Conservation (phyloP, 2,113 vertebrate species). For the Hyaena hyaena region DNA sequence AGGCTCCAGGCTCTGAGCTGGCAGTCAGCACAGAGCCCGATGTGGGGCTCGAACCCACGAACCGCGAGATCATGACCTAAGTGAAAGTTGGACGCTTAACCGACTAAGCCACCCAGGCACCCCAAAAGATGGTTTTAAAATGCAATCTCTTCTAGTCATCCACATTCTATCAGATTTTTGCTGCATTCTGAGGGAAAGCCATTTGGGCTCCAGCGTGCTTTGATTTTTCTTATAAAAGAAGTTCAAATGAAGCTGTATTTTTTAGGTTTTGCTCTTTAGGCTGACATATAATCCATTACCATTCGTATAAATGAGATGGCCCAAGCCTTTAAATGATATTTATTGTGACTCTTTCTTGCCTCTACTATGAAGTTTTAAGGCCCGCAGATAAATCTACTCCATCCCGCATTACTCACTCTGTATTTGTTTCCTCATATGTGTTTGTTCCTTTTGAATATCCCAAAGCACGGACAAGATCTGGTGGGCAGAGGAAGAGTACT, state of each 20-base stretch:
- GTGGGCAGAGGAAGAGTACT: too few species aligned
- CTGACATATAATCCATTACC: background rate
- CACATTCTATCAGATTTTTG: background rate
- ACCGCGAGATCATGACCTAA: too few species aligned
- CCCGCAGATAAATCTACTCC: background rate
- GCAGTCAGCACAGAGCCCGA: too few species aligned
- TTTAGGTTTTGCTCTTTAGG: background rate
- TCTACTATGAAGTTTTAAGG: background rate
- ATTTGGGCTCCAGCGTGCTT: background rate
- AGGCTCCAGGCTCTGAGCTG: too few species aligned
- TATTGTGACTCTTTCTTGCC: background rate
- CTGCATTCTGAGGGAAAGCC: background rate
- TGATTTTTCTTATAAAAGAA: slow-evolving; percentile 14
- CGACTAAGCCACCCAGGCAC: too few species aligned
- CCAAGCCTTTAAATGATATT: background rate
- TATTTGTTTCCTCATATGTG: background rate
- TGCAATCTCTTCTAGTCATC: background rate
- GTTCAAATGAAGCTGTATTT: background rate
- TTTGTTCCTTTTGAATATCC: background rate
- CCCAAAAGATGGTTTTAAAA: background rate
- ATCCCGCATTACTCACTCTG: background rate
- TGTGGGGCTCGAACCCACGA: too few species aligned
- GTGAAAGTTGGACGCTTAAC: too few species aligned
- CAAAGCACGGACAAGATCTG: background rate
- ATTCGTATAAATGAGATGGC: background rate